Evolutionary conservation across 2,113 vertebrate species (phyloP), one percentile per base, ranked within the genome.

Genomic region (Platysteira castanea): DNA sequence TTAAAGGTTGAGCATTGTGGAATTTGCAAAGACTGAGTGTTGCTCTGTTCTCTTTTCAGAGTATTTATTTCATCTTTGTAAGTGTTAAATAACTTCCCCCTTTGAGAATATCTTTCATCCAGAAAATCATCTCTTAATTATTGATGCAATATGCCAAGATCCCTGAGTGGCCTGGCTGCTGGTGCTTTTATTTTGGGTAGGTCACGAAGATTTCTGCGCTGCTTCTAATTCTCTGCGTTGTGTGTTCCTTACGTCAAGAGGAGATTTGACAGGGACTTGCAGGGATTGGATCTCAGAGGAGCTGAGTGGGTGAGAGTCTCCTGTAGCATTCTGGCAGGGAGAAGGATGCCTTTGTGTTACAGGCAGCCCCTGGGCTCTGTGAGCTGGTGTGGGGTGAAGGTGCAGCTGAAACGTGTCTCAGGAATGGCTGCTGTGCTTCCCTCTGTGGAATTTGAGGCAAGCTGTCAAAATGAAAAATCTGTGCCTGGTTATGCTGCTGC

Each of bases 231-330:
- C 39, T 5, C 88, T 73, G 28, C 13, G 27, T 80, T 7, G 3
- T 76, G 9, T 5, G 10, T 71, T 56, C 12, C 0, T 91, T 94
- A 87, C 85, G 35, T 96, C 76, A 70, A 89, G 49, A 39, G 57
- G 82, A 50, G 91, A 88, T 84, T 89, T 90, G 90, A 86, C 6
- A 15, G 59, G 90, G 80, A 56, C 46, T 49, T 69, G 84, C 85
- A 86, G 95, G 37, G 89, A 21, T 92, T 93, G 94, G 81, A 90
- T 84, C 87, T 75, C 15, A 0, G 60, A 69, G 75, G 59, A 96
- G 49, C 92, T 35, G 92, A 86, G 78, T 89, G 93, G 94, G 92
- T 93, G 70, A 91, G 64, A 96, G 56, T 94, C 87, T 95, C 86
- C 89, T 84, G 57, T 68, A 71, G 87, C 23, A 3, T 73, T 88